Evolutionary conservation across 2,888 invertebrate species (phyloP).

Genomic region (Apantesis nais): DNA sequence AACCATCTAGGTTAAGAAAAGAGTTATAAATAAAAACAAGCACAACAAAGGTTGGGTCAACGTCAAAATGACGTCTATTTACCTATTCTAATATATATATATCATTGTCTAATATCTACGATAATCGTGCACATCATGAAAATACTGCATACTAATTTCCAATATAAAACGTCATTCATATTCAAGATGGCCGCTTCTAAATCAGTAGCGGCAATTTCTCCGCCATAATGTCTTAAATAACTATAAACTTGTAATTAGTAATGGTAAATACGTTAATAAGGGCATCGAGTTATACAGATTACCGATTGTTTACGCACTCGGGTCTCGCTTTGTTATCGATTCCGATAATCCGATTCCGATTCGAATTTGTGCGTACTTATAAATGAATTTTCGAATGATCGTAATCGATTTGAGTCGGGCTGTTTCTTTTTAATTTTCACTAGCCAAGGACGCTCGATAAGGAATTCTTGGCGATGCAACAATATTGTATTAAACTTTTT

Average conservation of each 20-base stretch:
- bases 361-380: constrained; percentile 49
- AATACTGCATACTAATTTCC: constrained; percentile 60
- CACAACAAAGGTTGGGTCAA: too few species aligned
- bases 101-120: too few species aligned
- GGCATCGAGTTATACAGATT: constrained; percentile 62
- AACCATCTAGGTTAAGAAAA: too few species aligned
- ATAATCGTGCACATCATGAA: background rate
- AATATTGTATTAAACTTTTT: background rate
- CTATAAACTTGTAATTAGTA: constrained; percentile 80
- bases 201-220: constrained; percentile 80
- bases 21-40: too few species aligned
- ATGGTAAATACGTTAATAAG: constrained; percentile 73
- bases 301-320: constrained; percentile 72
- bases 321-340: constrained; percentile 56
- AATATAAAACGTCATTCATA: constrained; percentile 63
- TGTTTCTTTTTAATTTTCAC: constrained; percentile 40
- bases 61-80: too few species aligned
- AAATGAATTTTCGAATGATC: constrained; percentile 58
- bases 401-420: constrained; percentile 67
- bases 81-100: too few species aligned
- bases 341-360: too few species aligned
- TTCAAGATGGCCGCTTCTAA: constrained; percentile 77
- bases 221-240: constrained; percentile 73
- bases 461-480: constrained; percentile 17
- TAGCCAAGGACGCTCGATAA: constrained; percentile 27